Percentiles rank a stretch among this genome's conserved stretches.
Evolutionary conservation across 2,113 vertebrate genomes (phyloP).

Genomic region (Hippocampus comes): DNA sequence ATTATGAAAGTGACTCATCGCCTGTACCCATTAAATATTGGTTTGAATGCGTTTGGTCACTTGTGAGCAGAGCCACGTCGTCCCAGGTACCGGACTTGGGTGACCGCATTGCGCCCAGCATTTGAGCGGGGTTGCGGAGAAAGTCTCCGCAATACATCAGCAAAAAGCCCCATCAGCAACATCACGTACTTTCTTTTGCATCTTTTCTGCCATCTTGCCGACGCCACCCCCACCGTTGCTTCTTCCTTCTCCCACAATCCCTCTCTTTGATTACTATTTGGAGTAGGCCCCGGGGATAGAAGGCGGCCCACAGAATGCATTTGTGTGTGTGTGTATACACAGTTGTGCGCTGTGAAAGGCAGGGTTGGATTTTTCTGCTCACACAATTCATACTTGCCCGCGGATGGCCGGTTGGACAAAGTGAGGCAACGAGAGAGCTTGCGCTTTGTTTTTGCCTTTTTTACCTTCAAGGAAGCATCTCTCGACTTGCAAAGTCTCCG

Average conservation of each 20-base stretch:
- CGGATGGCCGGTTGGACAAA: slow-evolving; percentile 15
- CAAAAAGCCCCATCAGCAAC: slow-evolving; percentile 3
- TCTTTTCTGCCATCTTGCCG: slow-evolving; percentile 27
- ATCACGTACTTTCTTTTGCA: slow-evolving; percentile 47
- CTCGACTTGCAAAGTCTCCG: slow-evolving; percentile 4
- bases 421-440: background rate
- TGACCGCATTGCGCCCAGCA: background rate
- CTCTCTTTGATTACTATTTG: slow-evolving; percentile 66
- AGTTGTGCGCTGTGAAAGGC: slow-evolving; percentile 45
- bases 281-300: slow-evolving; percentile 61
- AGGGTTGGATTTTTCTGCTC: slow-evolving; percentile 24
- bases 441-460: slow-evolving; percentile 28
- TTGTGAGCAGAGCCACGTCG: too few species aligned
- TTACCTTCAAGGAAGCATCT: background rate
- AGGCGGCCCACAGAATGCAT: slow-evolving; percentile 48
- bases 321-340: slow-evolving; percentile 19
- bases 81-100: too few species aligned
- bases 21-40: too few species aligned
- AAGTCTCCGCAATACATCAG: background rate
- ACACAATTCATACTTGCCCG: slow-evolving; percentile 22
- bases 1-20: too few species aligned
- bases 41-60: too few species aligned
- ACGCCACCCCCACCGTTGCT: slow-evolving; percentile 19
- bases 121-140: background rate
- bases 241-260: slow-evolving; percentile 62